Evolutionary conservation across 1,140 invertebrate species (phyloP).

Genomic region (Pseudomyrmex gracilis): DNA sequence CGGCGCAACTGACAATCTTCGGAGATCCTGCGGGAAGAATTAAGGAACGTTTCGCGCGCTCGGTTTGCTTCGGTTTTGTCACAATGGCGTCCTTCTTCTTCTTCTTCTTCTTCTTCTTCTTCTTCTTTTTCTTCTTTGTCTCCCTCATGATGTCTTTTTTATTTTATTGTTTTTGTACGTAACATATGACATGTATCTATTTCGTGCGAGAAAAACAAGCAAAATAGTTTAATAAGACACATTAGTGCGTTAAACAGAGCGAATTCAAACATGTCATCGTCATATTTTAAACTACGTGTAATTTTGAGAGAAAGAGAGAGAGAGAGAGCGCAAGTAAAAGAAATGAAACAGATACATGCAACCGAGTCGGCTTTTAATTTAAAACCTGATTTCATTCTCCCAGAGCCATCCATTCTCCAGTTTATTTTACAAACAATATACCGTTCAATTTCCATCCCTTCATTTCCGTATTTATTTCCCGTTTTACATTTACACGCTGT

Average conservation of each 20-base stretch:
- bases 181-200: too few species aligned
- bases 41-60: conserved; percentile 9
- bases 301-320: too few species aligned
- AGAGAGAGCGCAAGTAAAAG: conserved; percentile 5
- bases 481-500: conserved; percentile 23
- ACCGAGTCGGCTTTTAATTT: conserved; percentile 32
- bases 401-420: background rate
- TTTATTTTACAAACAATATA: conserved; percentile 28
- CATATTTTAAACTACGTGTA: background rate
- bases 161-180: too few species aligned
- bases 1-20: conserved; percentile 62
- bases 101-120: background rate
- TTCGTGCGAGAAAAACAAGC: background rate
- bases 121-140: background rate
- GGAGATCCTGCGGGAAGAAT: conserved; percentile 64
- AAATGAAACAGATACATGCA: background rate
- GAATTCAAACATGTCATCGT: too few species aligned
- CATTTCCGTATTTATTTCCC: background rate
- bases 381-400: conserved; percentile 17
- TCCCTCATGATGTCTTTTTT: background rate
- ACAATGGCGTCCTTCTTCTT: background rate
- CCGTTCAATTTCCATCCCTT: background rate
- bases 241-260: too few species aligned
- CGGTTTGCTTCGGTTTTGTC: background rate
- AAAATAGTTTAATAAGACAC: too few species aligned